Evolutionary conservation across 2,113 vertebrate genomes (phyloP).

Genomic region (Prochilodus magdalenae): DNA sequence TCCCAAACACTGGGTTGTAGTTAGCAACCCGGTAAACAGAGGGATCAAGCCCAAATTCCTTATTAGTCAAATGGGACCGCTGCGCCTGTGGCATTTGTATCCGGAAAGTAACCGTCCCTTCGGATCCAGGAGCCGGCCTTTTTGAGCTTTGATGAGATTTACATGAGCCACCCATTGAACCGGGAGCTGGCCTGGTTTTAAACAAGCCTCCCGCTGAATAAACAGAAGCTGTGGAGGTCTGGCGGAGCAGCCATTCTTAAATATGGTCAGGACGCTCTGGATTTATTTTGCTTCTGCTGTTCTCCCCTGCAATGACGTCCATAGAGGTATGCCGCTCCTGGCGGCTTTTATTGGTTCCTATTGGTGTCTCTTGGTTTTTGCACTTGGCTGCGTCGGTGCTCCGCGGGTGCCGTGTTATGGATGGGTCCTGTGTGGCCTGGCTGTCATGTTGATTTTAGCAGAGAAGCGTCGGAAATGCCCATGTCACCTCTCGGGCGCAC

Average conservation of each 20-base stretch:
- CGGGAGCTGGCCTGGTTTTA: conserved; percentile 37
- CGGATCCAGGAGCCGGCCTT: conserved; percentile 15
- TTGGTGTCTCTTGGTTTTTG: conserved; percentile 24
- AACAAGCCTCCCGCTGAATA: conserved; percentile 43
- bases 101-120: background rate
- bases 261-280: conserved; percentile 30
- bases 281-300: conserved; percentile 41
- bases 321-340: conserved; percentile 6
- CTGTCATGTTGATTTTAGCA: conserved; percentile 50
- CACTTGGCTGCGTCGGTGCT: background rate
- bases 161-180: conserved; percentile 28
- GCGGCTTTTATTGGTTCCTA: conserved; percentile 15
- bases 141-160: conserved; percentile 44
- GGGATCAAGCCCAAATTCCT: conserved; percentile 22
- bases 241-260: conserved; percentile 26
- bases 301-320: conserved; percentile 27
- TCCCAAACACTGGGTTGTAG: conserved; percentile 42
- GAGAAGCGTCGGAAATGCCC: conserved; percentile 33
- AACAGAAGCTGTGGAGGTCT: conserved; percentile 48
- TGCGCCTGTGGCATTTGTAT: background rate
- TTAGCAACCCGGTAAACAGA: conserved; percentile 61
- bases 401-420: conserved; percentile 32
- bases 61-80: conserved; percentile 33
- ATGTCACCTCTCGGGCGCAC: conserved; percentile 35
- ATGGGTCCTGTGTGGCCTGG: conserved; percentile 44